Evolutionary conservation across 92 coral and sea anemone species (phyloP).

Genomic region (Scolanthus callimorphus): DNA sequence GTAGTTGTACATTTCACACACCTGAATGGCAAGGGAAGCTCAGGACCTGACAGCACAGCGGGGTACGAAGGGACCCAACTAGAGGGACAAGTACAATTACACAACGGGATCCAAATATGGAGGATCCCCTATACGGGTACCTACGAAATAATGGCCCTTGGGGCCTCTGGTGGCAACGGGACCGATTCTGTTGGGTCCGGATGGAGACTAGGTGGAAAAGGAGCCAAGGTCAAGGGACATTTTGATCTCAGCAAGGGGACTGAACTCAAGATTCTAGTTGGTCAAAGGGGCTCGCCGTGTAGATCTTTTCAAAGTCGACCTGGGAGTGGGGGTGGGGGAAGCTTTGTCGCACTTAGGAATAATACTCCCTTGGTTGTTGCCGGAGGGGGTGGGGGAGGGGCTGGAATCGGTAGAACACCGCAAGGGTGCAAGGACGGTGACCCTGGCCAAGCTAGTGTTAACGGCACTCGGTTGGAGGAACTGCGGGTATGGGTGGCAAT

Average conservation of each 20-base stretch:
- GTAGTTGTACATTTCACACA: slow-evolving; percentile 37
- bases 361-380: slow-evolving; percentile 61
- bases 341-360: slow-evolving; percentile 57
- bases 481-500: slow-evolving; percentile 45
- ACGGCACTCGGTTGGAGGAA: slow-evolving; percentile 65
- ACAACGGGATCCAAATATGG: slow-evolving; percentile 68
- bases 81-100: slow-evolving; percentile 59
- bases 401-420: slow-evolving; percentile 14
- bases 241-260: slow-evolving; percentile 41
- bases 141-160: slow-evolving; percentile 63
- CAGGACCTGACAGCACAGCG: slow-evolving; percentile 42
- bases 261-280: slow-evolving; percentile 58
- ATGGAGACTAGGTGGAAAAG: slow-evolving; percentile 70
- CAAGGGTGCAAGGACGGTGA: slow-evolving; percentile 48
- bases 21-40: slow-evolving; percentile 38
- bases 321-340: slow-evolving; percentile 89
- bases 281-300: slow-evolving; percentile 53
- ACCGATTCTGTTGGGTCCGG: not conserved
- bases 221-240: slow-evolving; percentile 64
- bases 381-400: slow-evolving; percentile 91
- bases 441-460: slow-evolving; percentile 61
- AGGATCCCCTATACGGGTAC: slow-evolving; percentile 53
- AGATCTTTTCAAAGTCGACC: slow-evolving; percentile 13
- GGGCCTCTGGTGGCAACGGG: slow-evolving; percentile 82
- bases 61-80: slow-evolving; percentile 55